A percentile compares a stretch with the other conserved stretches of the same genome.
These are phyloP conservation scores for Leptopilina myrica DNA, from an alignment of 2,888 invertebrate species.

Conservation along the genomic window DNA sequence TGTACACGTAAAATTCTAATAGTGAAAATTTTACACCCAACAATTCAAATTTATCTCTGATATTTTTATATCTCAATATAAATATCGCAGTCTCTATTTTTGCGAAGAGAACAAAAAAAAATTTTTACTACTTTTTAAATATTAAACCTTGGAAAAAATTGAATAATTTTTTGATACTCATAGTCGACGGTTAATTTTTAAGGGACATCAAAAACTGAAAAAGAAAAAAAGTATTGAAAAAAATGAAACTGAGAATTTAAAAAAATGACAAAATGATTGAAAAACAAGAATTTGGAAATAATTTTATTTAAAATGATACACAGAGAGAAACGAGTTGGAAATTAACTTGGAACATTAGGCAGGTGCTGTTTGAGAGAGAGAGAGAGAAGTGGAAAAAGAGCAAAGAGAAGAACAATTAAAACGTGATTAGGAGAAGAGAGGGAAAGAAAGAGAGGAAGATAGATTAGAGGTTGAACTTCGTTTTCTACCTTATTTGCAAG, in stretches of 20 bases:
- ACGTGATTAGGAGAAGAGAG: slow-evolving; percentile 25
- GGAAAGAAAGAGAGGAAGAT: slow-evolving; percentile 1
- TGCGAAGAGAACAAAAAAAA: neutral
- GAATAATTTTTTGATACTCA: too few relatives aligned
- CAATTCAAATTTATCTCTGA: neutral
- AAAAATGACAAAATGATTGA: too few relatives aligned
- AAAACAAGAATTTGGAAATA: too few relatives aligned
- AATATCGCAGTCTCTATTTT: neutral
- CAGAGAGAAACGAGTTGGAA: neutral
- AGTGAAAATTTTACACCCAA: neutral
- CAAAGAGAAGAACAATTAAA: slow-evolving; percentile 36
- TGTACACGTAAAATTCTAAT: neutral
- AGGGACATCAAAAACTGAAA: too few relatives aligned
- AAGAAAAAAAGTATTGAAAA: too few relatives aligned
- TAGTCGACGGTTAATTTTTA: too few relatives aligned
- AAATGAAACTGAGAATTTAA: too few relatives aligned
- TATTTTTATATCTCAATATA: neutral
- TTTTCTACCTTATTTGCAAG: slow-evolving; percentile 28
- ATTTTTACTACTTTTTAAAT: too few relatives aligned
- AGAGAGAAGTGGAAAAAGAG: slow-evolving; percentile 1
- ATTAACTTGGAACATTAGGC: neutral
- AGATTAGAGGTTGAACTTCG: slow-evolving; percentile 33
- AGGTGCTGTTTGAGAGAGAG: neutral
- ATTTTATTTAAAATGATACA: neutral
- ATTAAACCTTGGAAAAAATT: too few relatives aligned